Evolutionary conservation across 1,140 invertebrate genomes (phyloP).

Genomic region (Drosophila baimaii): DNA sequence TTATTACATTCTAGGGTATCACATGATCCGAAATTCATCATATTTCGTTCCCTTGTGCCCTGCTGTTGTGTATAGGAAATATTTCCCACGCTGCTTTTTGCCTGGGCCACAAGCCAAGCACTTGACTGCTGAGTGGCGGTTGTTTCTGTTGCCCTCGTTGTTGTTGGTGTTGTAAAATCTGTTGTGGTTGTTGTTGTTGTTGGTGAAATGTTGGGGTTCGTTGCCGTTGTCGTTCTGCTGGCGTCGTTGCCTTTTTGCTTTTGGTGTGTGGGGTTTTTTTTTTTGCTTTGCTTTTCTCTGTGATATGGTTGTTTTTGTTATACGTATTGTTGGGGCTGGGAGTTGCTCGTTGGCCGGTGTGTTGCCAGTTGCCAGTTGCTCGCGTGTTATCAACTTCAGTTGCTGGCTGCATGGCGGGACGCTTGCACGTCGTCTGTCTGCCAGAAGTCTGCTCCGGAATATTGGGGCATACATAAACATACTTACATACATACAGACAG

Average conservation of each 20-base stretch:
- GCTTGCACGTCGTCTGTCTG: slow-evolving; percentile 65
- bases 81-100: slow-evolving; percentile 82
- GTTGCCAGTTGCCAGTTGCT: slow-evolving; percentile 39
- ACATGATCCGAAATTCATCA: background rate
- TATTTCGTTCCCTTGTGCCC: slow-evolving; percentile 11
- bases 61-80: slow-evolving; percentile 59
- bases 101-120: slow-evolving; percentile 72
- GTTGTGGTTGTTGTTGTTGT: slow-evolving; percentile 32
- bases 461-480: slow-evolving; percentile 8
- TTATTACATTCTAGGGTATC: slow-evolving; percentile 14
- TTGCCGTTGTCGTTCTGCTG: slow-evolving; percentile 49
- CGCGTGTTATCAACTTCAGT: slow-evolving; percentile 72
- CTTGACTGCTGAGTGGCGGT: slow-evolving; percentile 77
- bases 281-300: slow-evolving; percentile 9
- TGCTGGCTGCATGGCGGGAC: slow-evolving; percentile 65
- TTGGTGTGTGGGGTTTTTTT: slow-evolving; percentile 2
- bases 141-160: slow-evolving; percentile 43
- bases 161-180: slow-evolving; percentile 19
- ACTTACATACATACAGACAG: background rate
- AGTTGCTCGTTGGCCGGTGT: slow-evolving; percentile 11
- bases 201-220: slow-evolving; percentile 57
- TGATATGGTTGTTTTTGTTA: slow-evolving; percentile 1
- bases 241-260: slow-evolving; percentile 13
- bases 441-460: slow-evolving; percentile 48
- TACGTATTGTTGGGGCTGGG: slow-evolving; percentile 22